Conservation (phyloP, 2,888 invertebrate genomes). For the Pseudoips prasinana region DNA sequence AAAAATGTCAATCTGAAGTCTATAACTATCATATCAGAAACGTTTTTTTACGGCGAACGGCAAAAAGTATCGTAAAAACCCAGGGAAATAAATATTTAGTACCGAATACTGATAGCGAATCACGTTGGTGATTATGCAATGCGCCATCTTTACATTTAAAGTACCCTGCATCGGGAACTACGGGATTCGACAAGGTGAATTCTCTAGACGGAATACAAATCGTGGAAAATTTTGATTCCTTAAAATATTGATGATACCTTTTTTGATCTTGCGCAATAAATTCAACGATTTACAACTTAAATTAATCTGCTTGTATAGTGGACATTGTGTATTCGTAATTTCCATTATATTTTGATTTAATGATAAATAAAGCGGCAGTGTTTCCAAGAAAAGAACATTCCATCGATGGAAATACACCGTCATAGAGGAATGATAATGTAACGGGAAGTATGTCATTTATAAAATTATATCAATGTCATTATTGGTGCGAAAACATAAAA, state of each 20-base stretch:
- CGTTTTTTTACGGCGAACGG: constrained; percentile 48
- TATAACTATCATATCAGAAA: constrained; percentile 45
- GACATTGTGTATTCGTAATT: too few relatives aligned
- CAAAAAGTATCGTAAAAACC: constrained; percentile 60
- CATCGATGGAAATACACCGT: too few relatives aligned
- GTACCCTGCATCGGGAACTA: constrained; percentile 73
- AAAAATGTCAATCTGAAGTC: constrained; percentile 29
- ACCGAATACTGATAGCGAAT: constrained; percentile 73
- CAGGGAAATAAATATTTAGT: constrained; percentile 72
- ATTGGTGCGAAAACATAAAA: too few relatives aligned
- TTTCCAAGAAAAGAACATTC: too few relatives aligned
- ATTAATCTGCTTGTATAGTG: too few relatives aligned
- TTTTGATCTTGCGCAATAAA: constrained; percentile 14
- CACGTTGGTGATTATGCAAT: constrained; percentile 78
- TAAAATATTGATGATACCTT: constrained; percentile 54
- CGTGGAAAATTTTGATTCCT: constrained; percentile 72
- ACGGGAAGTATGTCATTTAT: too few relatives aligned
- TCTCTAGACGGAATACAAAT: constrained; percentile 76
- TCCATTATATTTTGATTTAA: too few relatives aligned
- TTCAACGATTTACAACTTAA: constrained; percentile 12
- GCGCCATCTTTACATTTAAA: constrained; percentile 76
- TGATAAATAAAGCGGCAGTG: too few relatives aligned
- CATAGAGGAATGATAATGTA: too few relatives aligned
- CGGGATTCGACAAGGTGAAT: constrained; percentile 63
- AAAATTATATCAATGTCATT: too few relatives aligned